phyloP scores from a whole-genome alignment of 2,797 vertebrate species.

The Ambastaia sidthimunki region DNA sequence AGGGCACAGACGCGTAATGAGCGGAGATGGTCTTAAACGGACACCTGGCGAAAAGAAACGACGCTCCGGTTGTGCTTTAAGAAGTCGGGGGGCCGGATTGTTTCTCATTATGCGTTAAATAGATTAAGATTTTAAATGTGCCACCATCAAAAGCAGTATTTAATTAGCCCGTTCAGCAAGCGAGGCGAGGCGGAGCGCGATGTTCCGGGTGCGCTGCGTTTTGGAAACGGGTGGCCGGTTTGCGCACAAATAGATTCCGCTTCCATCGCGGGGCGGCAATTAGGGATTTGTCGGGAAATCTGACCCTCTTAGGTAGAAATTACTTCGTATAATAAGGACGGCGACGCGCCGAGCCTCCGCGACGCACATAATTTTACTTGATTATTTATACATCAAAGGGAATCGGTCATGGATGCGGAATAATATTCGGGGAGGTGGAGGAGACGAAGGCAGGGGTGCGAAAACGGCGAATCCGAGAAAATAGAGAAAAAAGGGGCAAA shows the following conservation, averaged over 20 bases:
- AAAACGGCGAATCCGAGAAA: constrained; percentile 9
- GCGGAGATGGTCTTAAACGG: constrained; percentile 75
- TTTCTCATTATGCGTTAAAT: constrained; percentile 89
- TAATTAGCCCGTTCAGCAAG: constrained; percentile 93
- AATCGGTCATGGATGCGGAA: constrained; percentile 86
- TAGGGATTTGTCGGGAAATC: constrained; percentile 99
- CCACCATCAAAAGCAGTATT: constrained; percentile 92
- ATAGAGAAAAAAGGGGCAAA: constrained; percentile 20
- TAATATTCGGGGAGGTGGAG: constrained; percentile 82
- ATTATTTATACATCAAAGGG: constrained; percentile 99
- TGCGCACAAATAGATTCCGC: constrained; percentile 95
- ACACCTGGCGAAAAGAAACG: constrained; percentile 83
- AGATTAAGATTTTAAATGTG: constrained; percentile 95
- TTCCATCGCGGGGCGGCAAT: constrained; percentile 91
- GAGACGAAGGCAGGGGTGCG: constrained; percentile 19
- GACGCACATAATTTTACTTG: constrained; percentile 92
- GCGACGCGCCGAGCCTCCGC: constrained; percentile 82
- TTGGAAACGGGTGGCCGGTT: constrained; percentile 82
- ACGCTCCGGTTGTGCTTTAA: constrained; percentile 59
- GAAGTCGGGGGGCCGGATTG: constrained; percentile 62
- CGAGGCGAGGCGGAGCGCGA: constrained; percentile 82
- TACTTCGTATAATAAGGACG: constrained; percentile 97
- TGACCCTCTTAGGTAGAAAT: constrained; percentile 99
- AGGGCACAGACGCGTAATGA: constrained; percentile 84
- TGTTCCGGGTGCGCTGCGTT: constrained; percentile 85